These are phyloP conservation scores for Lamellibrachia columna DNA, from an alignment of 2,888 invertebrate genomes.

Conservation along the genomic window DNA sequence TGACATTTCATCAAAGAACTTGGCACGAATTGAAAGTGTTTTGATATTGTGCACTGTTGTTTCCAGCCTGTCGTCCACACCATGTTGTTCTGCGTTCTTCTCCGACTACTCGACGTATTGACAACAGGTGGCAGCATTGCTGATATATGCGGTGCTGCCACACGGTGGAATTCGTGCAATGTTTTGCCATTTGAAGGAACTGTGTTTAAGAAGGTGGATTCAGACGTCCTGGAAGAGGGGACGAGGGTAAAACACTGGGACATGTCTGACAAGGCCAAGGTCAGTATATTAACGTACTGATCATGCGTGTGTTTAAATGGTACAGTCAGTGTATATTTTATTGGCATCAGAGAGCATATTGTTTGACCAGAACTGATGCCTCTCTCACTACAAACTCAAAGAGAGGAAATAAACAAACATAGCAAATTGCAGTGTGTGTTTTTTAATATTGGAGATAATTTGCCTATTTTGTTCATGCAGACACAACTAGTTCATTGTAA, in stretches of 20 bases:
- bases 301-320: too few species aligned
- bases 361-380: too few species aligned
- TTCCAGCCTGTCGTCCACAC: constrained; percentile 49
- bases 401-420: too few species aligned
- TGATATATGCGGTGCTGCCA: neutral
- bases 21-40: too few species aligned
- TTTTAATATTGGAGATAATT: too few species aligned
- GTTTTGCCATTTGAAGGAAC: neutral
- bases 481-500: too few species aligned
- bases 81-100: constrained; percentile 46
- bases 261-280: neutral
- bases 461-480: too few species aligned
- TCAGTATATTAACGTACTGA: neutral
- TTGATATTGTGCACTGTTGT: neutral
- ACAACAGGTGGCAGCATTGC: constrained; percentile 47
- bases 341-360: too few species aligned
- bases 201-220: constrained; percentile 76
- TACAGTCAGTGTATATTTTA: too few species aligned
- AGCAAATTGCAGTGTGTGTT: too few species aligned
- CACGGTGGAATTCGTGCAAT: neutral
- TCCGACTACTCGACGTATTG: constrained; percentile 51
- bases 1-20: too few species aligned
- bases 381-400: too few species aligned
- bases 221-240: constrained; percentile 77
- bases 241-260: constrained; percentile 34